These are phyloP conservation scores for Eurytoma adleriae DNA, from an alignment of 2,888 invertebrate species.

Conservation along the genomic window DNA sequence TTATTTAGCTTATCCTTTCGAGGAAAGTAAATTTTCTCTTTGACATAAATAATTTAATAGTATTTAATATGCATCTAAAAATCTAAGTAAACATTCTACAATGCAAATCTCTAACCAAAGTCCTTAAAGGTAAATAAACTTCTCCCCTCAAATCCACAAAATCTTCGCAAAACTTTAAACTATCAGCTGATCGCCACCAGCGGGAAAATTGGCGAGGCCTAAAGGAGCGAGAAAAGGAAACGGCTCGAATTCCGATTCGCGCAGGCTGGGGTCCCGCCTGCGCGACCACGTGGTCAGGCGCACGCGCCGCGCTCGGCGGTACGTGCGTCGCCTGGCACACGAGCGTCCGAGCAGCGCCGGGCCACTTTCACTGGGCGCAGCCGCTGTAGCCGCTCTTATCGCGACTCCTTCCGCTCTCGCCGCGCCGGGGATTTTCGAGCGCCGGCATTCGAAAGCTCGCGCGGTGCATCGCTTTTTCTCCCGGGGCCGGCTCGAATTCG, in stretches of 20 bases:
- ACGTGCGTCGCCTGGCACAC: background rate
- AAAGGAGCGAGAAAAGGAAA: slow-evolving; percentile 1
- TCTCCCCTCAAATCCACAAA: too few relatives aligned
- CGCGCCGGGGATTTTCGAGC: slow-evolving; percentile 1
- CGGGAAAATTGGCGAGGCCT: background rate
- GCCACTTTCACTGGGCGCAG: slow-evolving; percentile 42
- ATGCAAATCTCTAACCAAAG: too few relatives aligned
- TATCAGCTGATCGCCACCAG: background rate
- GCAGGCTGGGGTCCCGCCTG: too few relatives aligned
- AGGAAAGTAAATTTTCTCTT: too few relatives aligned
- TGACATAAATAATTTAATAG: too few relatives aligned
- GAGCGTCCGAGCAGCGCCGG: background rate
- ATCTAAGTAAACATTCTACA: too few relatives aligned
- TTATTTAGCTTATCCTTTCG: too few relatives aligned
- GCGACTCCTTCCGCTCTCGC: slow-evolving; percentile 6
- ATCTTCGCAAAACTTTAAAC: too few relatives aligned
- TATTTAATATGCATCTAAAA: too few relatives aligned
- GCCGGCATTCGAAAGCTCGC: background rate
- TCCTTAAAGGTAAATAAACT: too few relatives aligned
- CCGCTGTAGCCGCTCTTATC: slow-evolving; percentile 14
- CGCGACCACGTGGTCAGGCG: slow-evolving; percentile 23
- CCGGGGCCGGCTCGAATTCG: too few relatives aligned
- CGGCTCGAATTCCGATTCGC: slow-evolving; percentile 29
- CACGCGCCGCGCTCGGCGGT: background rate
- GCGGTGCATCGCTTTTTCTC: background rate